A percentile compares a stretch with the other conserved stretches of the same genome.
phyloP scores from a whole-genome alignment of 2,113 vertebrate genomes.

The Erythrolamprus reginae region DNA sequence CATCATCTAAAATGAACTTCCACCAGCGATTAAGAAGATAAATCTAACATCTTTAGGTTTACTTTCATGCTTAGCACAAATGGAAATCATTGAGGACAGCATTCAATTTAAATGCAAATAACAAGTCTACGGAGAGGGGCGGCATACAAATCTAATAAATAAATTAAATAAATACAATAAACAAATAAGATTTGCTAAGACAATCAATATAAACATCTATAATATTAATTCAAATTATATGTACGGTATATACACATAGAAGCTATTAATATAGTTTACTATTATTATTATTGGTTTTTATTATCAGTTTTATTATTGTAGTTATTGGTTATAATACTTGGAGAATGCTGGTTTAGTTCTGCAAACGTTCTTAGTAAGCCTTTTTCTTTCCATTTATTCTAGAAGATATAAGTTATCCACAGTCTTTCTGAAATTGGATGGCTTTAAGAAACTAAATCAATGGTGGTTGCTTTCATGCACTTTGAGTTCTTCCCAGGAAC shows the following conservation, averaged over 20 bases:
- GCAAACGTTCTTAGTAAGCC: neutral
- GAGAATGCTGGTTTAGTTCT: neutral
- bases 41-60: neutral
- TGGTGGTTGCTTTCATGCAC: neutral
- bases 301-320: neutral
- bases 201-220: neutral
- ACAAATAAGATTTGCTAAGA: neutral
- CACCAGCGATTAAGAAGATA: neutral
- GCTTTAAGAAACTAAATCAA: neutral
- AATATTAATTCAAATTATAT: neutral
- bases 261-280: neutral
- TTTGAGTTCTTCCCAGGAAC: neutral
- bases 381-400: neutral
- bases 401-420: neutral
- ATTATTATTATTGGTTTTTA: neutral
- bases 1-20: neutral
- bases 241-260: neutral
- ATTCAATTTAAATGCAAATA: neutral
- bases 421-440: neutral
- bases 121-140: too few relatives aligned
- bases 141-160: too few relatives aligned
- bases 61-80: neutral
- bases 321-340: neutral
- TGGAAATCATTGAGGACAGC: neutral
- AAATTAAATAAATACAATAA: too few relatives aligned